A percentile compares a stretch with the other conserved stretches of the same genome.
phyloP scores from a whole-genome alignment of 2,888 invertebrate genomes.

The Chloromyia formosa region DNA sequence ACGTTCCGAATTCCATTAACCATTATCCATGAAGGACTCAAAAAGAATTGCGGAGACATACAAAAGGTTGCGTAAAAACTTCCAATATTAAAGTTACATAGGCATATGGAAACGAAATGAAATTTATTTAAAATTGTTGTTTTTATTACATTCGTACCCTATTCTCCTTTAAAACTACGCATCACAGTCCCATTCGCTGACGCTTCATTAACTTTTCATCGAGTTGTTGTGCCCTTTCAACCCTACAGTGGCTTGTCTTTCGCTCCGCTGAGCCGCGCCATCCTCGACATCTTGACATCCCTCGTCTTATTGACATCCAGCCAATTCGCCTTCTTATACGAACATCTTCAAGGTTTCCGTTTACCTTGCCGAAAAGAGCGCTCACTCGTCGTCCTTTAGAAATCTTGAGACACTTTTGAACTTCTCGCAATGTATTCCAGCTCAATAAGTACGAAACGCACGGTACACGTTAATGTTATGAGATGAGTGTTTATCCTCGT shows the following conservation, averaged over 20 bases:
- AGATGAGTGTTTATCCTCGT: slow-evolving; percentile 39
- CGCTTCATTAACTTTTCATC: slow-evolving; percentile 42
- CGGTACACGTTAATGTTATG: slow-evolving; percentile 33
- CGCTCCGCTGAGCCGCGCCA: slow-evolving; percentile 14
- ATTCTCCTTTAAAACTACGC: neutral
- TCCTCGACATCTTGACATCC: neutral
- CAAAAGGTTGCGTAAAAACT: no score
- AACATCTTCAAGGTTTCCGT: slow-evolving; percentile 19
- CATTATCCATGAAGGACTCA: no score
- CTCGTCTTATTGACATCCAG: slow-evolving; percentile 13
- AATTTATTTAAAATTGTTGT: no score
- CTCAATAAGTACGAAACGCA: neutral
- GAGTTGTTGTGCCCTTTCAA: slow-evolving; percentile 27
- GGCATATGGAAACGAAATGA: no score
- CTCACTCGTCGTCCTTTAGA: no score
- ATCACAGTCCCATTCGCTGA: neutral
- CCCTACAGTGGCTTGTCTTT: slow-evolving; percentile 22
- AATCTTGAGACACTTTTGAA: neutral
- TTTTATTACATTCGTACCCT: no score
- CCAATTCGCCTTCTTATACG: neutral
- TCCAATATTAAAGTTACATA: no score
- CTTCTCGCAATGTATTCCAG: neutral
- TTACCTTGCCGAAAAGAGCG: slow-evolving; percentile 1
- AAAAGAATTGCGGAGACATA: no score
- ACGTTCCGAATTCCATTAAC: no score